Conservation (phyloP, 2,113 vertebrate species). For the Elgaria multicarinata region DNA sequence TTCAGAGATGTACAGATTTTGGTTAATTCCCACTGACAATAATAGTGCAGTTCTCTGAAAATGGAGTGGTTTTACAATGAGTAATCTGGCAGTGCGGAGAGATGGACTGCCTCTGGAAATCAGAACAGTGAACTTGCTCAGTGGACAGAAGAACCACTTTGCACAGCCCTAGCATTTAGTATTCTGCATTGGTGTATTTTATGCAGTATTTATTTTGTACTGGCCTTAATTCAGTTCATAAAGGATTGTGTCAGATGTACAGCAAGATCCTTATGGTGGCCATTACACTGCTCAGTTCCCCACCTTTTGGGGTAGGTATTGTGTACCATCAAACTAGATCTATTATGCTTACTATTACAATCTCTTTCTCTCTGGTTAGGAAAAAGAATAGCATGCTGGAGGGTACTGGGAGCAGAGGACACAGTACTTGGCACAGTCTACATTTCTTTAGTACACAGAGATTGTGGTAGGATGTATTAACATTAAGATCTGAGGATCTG, state of each 20-base stretch:
- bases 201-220: no score
- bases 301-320: neutral
- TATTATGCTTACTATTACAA: slow-evolving; percentile 37
- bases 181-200: no score
- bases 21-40: no score
- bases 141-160: no score
- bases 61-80: no score
- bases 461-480: slow-evolving; percentile 35
- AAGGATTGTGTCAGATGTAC: slow-evolving; percentile 16
- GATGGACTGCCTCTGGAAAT: no score
- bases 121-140: no score
- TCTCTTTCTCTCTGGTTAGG: slow-evolving; percentile 28
- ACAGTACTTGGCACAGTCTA: slow-evolving; percentile 40
- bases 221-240: no score
- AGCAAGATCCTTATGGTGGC: slow-evolving; percentile 42
- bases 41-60: no score
- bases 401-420: neutral
- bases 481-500: neutral
- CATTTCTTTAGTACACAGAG: neutral
- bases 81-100: no score
- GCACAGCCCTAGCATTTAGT: no score
- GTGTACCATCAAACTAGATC: slow-evolving; percentile 38
- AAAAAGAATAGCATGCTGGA: neutral
- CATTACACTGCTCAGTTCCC: slow-evolving; percentile 48
- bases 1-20: no score